Evolutionary conservation across 2,113 vertebrate genomes (phyloP), one percentile per base, ranked within the genome.

Genomic region (Salvelinus alpinus): DNA sequence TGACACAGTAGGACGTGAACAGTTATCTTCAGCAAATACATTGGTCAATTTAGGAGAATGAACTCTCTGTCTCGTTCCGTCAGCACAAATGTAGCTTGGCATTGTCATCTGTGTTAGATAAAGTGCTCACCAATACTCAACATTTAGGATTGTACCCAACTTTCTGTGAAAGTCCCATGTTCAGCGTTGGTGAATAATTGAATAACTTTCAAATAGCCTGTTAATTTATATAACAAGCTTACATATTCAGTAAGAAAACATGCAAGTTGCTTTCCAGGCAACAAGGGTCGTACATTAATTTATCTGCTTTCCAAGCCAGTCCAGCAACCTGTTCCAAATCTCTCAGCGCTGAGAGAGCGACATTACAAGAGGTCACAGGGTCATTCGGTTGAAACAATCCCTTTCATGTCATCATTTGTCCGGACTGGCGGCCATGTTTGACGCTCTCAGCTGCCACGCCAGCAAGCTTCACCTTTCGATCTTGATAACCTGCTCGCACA

Each of bases 401-500:
- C 34, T 78, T 71, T 79, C 60, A 62, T 77, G 72, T 73, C 70
- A 20, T n/a, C 65, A 20, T 22, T 29, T 47, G 34, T 67, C 70
- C 54, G 72, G 75, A 38, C 62, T 34, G 34, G 31, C 66, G 12
- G 20, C 59, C 48, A 24, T 1, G 14, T 70, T 71, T 29, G 62
- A 24, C 5, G 25, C 27, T 70, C 78, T 74, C 25, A 59, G 70
- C 71, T 66, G 74, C 75, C 38, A 24, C n/a, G 31, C 64, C 34
- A 16, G 20, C 31, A 3, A 24, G 9, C n/a, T 22, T 82, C 95
- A 97, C 94, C 94, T 97, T 84, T 94, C 95, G 82, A 95, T 94
- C 94, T 95, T 94, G 29, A 92, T 93, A 80, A 97, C 95, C 73
- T 96, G 94, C 77, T 98, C 96, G 1, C 95, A 96, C 81, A 98